These are phyloP conservation scores for Pandemis cinnamomeana DNA, from an alignment of 2,888 invertebrate species.

Conservation along the genomic window DNA sequence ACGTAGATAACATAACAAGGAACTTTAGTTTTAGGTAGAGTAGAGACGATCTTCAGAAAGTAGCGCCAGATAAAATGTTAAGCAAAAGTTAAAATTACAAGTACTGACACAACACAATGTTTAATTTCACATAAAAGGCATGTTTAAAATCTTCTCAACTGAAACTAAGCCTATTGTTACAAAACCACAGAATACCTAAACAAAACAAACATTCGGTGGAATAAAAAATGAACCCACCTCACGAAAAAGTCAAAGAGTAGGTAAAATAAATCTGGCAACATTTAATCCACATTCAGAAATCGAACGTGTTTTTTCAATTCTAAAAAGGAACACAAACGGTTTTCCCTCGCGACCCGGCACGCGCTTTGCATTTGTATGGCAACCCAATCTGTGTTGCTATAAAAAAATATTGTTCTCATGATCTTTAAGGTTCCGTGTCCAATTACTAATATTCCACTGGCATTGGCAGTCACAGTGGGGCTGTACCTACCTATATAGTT, in stretches of 20 bases:
- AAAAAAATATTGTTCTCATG: not conserved
- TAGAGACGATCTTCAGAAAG: too few species aligned
- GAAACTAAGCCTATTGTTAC: not conserved
- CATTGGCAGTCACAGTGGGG: too few species aligned
- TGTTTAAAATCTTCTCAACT: too few species aligned
- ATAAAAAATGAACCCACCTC: not conserved
- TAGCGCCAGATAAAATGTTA: too few species aligned
- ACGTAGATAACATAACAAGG: too few species aligned
- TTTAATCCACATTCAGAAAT: conserved; percentile 12
- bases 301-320: conserved; percentile 14
- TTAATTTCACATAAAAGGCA: too few species aligned
- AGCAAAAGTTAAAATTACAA: too few species aligned
- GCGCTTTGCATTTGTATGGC: conserved; percentile 15
- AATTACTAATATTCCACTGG: too few species aligned
- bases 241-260: not conserved
- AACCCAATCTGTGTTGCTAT: conserved; percentile 18
- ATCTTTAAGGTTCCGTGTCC: not conserved
- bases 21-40: too few species aligned
- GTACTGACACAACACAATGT: too few species aligned
- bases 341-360: conserved; percentile 11
- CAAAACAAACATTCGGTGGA: not conserved
- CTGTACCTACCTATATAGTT: too few species aligned
- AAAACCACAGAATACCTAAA: not conserved
- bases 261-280: conserved; percentile 9
- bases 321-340: conserved; percentile 9